Base-by-base conservation (phyloP, 1,140 invertebrate genomes). In the Pseudomyrmex dendroicus region DNA sequence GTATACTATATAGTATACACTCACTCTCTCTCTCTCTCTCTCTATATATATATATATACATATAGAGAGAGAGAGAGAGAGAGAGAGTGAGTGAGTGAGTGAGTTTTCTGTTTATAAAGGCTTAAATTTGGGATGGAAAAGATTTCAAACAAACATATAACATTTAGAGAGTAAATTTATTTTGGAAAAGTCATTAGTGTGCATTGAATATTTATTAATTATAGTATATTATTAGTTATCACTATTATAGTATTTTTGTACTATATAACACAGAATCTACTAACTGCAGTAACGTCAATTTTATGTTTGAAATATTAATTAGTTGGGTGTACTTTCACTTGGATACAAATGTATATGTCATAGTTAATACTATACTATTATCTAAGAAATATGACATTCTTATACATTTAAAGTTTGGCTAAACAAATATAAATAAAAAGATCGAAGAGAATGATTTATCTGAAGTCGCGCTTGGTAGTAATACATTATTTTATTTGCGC, bases 331-430 rank as follows among this genome's bases (percentile, higher is more conserved):
- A 13, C 62, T 61, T 54, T 15, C 44, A 54, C 17, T 10, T 70
- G 25, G 70, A 70, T 15, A 68, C 13, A 68, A 74, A 22, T 72
- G 22, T 73, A 52, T 57, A 80, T 54, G 12, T 66, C 17, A 74
- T 77, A 73, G 20, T 76, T 82, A 54, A 52, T 25, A 9, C 70
- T 88, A 76, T n/a, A 48, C 46, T 56, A 74, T 48, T 84, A 52
- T 64, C 15, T 70, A 52, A 59, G 56, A 84, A 22, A 35, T 76
- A 61, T 59, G 56, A 61, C 48, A 77, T 78, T 80, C 63, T 82
- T 64, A 88, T 74, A 72, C 22, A 67, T 72, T 57, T 15, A 72
- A 70, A 56, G 7, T 67, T 87, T 86, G 67, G 4, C 25, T 80
- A 62, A 12, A 66, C 35, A 61, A 80, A 80, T 61, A 25, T 48